Evolutionary conservation across 2,888 invertebrate species (phyloP).

Genomic region (Drosophila leonis): DNA sequence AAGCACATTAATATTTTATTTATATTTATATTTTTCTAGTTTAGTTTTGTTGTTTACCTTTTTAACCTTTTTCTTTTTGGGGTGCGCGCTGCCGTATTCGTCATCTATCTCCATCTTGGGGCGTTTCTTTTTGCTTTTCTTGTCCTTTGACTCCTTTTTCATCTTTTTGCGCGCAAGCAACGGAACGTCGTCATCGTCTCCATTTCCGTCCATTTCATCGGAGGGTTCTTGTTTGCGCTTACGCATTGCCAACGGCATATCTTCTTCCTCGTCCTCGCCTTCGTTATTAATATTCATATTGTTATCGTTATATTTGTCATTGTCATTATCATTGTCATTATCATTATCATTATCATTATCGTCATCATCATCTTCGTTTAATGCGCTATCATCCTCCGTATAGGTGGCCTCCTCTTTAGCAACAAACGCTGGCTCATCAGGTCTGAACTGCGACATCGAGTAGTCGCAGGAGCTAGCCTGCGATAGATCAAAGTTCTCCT

Average conservation of each 20-base stretch:
- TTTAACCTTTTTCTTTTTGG: constrained; percentile 87
- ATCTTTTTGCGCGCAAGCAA: constrained; percentile 85
- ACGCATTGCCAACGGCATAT: constrained; percentile 90
- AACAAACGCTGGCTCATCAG: constrained; percentile 86
- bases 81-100: constrained; percentile 84
- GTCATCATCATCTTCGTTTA: constrained; percentile 66
- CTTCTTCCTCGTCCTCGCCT: constrained; percentile 87
- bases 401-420: constrained; percentile 82
- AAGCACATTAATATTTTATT: neutral
- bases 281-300: constrained; percentile 1
- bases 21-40: too few species aligned
- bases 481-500: constrained; percentile 85
- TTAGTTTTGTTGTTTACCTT: constrained; percentile 59
- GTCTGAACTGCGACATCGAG: constrained; percentile 89
- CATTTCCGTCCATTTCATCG: constrained; percentile 86
- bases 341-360: constrained; percentile 51
- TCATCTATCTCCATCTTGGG: constrained; percentile 87
- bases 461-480: constrained; percentile 90
- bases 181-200: constrained; percentile 86
- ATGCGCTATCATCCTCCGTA: constrained; percentile 83
- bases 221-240: constrained; percentile 62
- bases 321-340: constrained; percentile 73
- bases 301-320: constrained; percentile 5
- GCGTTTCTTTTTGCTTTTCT: constrained; percentile 87
- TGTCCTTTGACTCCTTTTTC: constrained; percentile 87